Evolutionary conservation across 2,888 invertebrate genomes (phyloP).

Genomic region (Eucera pruinosa): DNA sequence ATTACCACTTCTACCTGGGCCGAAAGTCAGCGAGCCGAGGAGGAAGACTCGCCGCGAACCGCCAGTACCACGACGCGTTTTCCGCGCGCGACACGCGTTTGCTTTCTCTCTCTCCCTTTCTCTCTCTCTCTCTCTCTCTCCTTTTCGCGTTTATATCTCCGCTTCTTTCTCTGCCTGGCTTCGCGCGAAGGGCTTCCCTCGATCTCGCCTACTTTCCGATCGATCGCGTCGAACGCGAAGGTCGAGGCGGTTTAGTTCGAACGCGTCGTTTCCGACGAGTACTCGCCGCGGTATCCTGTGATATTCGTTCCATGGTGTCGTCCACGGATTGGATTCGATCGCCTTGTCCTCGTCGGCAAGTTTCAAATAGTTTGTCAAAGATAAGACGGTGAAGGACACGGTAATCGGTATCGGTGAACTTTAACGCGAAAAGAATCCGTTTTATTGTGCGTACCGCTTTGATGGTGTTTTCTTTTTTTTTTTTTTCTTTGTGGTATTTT

Average conservation of each 20-base stretch:
- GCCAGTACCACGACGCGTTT: conserved; percentile 66
- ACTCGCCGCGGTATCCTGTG: no score
- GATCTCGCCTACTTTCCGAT: conserved; percentile 21
- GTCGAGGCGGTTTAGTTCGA: conserved; percentile 37
- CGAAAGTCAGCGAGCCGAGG: conserved; percentile 46
- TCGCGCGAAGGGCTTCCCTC: conserved; percentile 44
- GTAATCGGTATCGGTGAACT: neutral
- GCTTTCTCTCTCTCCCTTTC: neutral
- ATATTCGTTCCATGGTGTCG: neutral
- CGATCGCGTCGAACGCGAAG: conserved; percentile 46
- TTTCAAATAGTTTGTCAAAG: neutral
- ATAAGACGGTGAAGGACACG: neutral
- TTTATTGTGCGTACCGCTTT: neutral
- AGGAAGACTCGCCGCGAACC: conserved; percentile 52
- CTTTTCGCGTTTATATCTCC: conserved; percentile 11
- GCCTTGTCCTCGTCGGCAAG: conserved; percentile 8
- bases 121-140: no score
- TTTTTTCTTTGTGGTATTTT: no score
- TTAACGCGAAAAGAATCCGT: no score
- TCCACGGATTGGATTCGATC: neutral
- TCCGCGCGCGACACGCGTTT: conserved; percentile 63
- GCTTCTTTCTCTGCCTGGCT: conserved; percentile 11
- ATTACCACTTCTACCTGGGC: conserved; percentile 61
- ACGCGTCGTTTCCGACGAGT: conserved; percentile 17
- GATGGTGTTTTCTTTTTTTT: neutral